These are phyloP conservation scores for Ammospiza maritima DNA, from an alignment of 2,797 vertebrate species.

Conservation along the genomic window DNA sequence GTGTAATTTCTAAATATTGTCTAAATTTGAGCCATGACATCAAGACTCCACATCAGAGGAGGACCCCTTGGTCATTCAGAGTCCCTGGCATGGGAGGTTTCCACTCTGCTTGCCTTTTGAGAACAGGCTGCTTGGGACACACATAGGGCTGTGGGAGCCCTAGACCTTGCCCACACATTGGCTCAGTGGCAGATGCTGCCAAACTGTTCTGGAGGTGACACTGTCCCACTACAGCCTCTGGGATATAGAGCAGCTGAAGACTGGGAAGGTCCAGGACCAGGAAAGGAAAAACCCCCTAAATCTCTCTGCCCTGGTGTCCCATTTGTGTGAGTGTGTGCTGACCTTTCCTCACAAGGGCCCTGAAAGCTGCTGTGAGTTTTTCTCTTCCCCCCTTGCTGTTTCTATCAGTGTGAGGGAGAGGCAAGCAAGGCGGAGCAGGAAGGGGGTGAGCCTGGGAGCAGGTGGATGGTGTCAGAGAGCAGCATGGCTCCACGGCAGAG, in stretches of 20 bases:
- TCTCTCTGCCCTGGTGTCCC: not conserved
- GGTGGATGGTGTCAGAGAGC: not conserved
- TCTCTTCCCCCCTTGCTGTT: not conserved
- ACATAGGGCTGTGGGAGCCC: too few species aligned
- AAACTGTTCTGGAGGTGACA: not conserved
- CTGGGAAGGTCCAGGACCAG: not conserved
- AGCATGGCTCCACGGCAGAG: not conserved
- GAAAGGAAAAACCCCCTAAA: not conserved
- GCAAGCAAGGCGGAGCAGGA: not conserved
- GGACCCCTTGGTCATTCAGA: not conserved
- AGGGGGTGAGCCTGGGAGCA: not conserved
- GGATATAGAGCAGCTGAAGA: not conserved
- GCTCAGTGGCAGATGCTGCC: not conserved
- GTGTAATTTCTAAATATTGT: not conserved
- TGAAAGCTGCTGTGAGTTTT: not conserved
- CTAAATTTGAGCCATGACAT: not conserved
- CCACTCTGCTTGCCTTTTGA: not conserved
- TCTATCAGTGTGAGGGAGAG: not conserved
- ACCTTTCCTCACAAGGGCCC: not conserved
- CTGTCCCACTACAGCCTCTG: not conserved
- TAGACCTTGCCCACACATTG: not conserved
- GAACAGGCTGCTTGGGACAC: not conserved
- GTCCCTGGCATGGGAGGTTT: not conserved
- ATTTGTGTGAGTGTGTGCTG: not conserved
- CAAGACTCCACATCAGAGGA: not conserved